A percentile compares a stretch with the other conserved stretches of the same genome.
Evolutionary conservation across 2,113 vertebrate species (phyloP).

Genomic region (Conger conger): DNA sequence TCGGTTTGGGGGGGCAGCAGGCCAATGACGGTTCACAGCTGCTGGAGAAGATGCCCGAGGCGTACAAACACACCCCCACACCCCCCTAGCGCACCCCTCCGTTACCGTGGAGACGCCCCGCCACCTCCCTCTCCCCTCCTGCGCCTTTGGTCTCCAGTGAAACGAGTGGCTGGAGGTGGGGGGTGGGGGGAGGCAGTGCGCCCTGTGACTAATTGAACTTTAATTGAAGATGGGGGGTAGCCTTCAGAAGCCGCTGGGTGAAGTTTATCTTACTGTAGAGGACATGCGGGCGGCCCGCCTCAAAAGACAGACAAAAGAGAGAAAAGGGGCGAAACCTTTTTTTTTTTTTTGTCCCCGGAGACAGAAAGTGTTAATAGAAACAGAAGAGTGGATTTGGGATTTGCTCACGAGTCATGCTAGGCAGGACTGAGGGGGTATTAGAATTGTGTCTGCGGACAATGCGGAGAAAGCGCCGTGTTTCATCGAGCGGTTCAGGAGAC

Average conservation of each 20-base stretch:
- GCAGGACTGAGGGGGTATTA: not conserved
- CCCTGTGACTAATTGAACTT: conserved; percentile 69
- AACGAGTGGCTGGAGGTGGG: conserved; percentile 41
- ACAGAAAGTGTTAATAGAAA: conserved; percentile 25
- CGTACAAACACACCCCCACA: conserved; percentile 29
- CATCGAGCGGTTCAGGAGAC: not conserved
- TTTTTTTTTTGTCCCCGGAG: conserved; percentile 23
- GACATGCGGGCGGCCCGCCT: not conserved
- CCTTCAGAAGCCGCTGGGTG: conserved; percentile 25
- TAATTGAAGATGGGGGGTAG: conserved; percentile 57
- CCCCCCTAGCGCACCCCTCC: conserved; percentile 30
- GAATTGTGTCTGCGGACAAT: conserved; percentile 17
- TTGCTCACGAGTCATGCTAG: conserved; percentile 10
- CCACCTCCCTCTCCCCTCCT: conserved; percentile 42
- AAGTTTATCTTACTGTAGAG: conserved; percentile 28
- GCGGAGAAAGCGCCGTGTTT: not conserved
- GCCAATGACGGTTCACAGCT: conserved; percentile 46
- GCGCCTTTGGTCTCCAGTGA: conserved; percentile 50
- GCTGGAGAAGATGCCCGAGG: conserved; percentile 47
- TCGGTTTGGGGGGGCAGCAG: not conserved
- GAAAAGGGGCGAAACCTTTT: conserved; percentile 27
- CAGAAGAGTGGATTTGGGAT: conserved; percentile 19
- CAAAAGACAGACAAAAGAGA: conserved; percentile 11
- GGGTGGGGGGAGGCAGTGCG: conserved; percentile 44
- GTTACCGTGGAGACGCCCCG: conserved; percentile 65